Conservation (phyloP, 2,888 invertebrate species). For the Yponomeuta malinellus region DNA sequence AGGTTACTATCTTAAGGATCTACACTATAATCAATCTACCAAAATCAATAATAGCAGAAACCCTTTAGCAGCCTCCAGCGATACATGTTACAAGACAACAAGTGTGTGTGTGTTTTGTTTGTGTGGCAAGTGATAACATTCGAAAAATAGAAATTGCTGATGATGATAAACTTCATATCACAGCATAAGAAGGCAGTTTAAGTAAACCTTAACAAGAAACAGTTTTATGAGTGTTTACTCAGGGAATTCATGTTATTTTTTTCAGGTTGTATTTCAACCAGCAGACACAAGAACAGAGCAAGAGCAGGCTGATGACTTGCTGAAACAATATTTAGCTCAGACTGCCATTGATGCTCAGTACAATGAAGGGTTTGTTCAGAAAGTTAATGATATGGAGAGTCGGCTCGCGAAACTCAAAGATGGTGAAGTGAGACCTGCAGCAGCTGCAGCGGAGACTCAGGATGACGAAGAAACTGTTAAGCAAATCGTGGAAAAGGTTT, state of each 20-base stretch:
- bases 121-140: too few species aligned
- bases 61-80: too few species aligned
- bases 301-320: conserved; percentile 82
- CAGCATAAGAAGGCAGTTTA: too few species aligned
- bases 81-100: too few species aligned
- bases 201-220: too few species aligned
- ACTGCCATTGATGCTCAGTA: conserved; percentile 62
- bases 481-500: conserved; percentile 59
- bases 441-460: conserved; percentile 19
- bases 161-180: too few species aligned
- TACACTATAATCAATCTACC: neutral
- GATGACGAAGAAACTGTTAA: conserved; percentile 52
- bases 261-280: conserved; percentile 36
- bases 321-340: conserved; percentile 76
- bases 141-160: too few species aligned
- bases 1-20: neutral
- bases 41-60: too few species aligned
- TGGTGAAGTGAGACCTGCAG: conserved; percentile 19
- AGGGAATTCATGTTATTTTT: neutral
- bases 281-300: conserved; percentile 80
- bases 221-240: too few species aligned
- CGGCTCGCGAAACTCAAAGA: conserved; percentile 51
- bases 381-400: conserved; percentile 48
- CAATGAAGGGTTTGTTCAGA: conserved; percentile 51
- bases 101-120: too few species aligned